These are phyloP conservation scores for Leptosomus discolor DNA, from an alignment of 2,113 vertebrate genomes.

Conservation along the genomic window DNA sequence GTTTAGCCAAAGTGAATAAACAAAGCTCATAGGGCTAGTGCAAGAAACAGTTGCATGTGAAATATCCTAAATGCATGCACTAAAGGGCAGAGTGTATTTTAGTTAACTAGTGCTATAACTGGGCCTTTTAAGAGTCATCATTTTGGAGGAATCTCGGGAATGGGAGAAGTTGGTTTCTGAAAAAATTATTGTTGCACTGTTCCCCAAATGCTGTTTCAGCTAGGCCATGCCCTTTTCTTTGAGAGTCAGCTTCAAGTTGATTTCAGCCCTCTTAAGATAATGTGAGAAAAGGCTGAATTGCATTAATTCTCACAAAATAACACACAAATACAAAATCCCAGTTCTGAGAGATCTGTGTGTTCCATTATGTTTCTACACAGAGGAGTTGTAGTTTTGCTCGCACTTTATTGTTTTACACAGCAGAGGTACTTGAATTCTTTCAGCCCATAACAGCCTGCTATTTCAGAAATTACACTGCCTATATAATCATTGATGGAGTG, in stretches of 20 bases:
- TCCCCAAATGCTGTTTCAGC: background rate
- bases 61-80: background rate
- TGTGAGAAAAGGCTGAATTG: background rate
- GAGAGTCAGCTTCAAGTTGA: background rate
- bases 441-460: background rate
- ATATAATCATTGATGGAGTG: background rate
- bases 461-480: background rate
- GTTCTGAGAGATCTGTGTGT: background rate
- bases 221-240: background rate
- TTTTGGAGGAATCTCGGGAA: background rate
- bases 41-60: background rate
- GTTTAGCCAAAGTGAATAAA: background rate
- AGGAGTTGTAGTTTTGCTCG: background rate
- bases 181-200: background rate
- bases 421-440: background rate
- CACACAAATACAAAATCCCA: background rate
- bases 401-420: background rate
- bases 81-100: background rate
- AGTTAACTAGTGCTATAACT: background rate
- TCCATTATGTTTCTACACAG: background rate
- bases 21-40: background rate
- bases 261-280: background rate
- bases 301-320: background rate
- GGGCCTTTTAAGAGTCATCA: background rate
- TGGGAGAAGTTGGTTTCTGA: background rate